A percentile compares a stretch with the other conserved stretches of the same genome.
These are phyloP conservation scores for Apocrypta bakeri DNA, from an alignment of 1,140 invertebrate genomes.

Conservation along the genomic window DNA sequence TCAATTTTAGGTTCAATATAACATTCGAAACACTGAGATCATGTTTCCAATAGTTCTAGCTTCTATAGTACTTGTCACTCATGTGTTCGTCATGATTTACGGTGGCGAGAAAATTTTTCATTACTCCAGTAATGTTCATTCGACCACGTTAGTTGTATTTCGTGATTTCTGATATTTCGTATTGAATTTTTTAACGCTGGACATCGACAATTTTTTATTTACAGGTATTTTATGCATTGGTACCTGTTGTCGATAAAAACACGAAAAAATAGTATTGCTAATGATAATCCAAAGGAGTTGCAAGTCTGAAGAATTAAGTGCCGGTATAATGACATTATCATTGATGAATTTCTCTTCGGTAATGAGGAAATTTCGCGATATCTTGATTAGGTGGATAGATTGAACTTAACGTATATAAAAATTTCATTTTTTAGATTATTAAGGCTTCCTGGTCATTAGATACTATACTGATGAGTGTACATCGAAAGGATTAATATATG, in stretches of 20 bases:
- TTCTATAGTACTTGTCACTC: background rate
- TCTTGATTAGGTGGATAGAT: background rate
- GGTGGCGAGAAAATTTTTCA: constrained; percentile 21
- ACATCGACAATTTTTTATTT: background rate
- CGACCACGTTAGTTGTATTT: constrained; percentile 9
- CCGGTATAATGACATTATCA: background rate
- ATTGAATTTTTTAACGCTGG: background rate
- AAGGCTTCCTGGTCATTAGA: constrained; percentile 23
- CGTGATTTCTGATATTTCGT: background rate
- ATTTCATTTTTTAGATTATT: constrained; percentile 15
- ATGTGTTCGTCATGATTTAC: constrained; percentile 13
- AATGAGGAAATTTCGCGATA: background rate
- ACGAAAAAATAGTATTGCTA: background rate
- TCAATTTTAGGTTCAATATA: constrained; percentile 17
- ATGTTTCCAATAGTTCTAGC: background rate
- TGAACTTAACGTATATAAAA: background rate
- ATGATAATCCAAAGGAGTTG: background rate
- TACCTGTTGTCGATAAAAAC: background rate
- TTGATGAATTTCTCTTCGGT: constrained; percentile 7
- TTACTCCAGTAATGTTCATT: background rate
- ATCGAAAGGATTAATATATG: background rate
- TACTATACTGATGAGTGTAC: background rate
- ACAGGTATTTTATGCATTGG: constrained; percentile 5
- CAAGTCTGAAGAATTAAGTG: background rate
- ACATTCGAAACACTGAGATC: background rate